These are phyloP conservation scores for Pseudeuparius sepicola DNA, from an alignment of 2,888 invertebrate species.

Conservation along the genomic window DNA sequence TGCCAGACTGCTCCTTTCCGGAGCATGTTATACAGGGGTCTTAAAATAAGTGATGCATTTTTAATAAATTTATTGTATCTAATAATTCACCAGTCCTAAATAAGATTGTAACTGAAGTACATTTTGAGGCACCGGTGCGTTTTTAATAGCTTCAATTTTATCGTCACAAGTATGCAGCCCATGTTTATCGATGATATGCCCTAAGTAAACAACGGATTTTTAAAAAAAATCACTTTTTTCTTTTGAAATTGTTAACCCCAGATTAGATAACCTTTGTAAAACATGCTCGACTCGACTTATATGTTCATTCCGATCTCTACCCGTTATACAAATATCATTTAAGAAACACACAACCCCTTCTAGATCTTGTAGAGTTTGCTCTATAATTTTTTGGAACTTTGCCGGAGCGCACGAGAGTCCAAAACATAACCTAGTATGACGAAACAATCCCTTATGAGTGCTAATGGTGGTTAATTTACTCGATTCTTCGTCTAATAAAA, in stretches of 20 bases:
- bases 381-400: no score
- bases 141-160: constrained; percentile 1
- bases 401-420: no score
- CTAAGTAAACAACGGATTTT: background rate
- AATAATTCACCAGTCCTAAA: constrained; percentile 2
- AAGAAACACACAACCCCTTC: background rate
- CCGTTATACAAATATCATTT: background rate
- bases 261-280: constrained; percentile 2
- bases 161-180: constrained; percentile 1
- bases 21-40: background rate
- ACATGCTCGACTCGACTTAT: background rate
- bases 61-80: constrained; percentile 2
- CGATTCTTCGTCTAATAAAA: no score
- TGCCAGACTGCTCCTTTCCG: background rate
- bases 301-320: background rate
- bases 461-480: no score
- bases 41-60: constrained; percentile 1
- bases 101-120: background rate
- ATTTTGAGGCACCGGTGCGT: background rate
- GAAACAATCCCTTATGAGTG: no score
- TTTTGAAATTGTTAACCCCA: background rate
- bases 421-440: no score
- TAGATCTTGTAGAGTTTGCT: no score
- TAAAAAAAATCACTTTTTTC: constrained; percentile 1
- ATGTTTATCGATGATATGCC: background rate